Conservation (phyloP, 2,888 invertebrate genomes). For the Hypomecis atomaria region DNA sequence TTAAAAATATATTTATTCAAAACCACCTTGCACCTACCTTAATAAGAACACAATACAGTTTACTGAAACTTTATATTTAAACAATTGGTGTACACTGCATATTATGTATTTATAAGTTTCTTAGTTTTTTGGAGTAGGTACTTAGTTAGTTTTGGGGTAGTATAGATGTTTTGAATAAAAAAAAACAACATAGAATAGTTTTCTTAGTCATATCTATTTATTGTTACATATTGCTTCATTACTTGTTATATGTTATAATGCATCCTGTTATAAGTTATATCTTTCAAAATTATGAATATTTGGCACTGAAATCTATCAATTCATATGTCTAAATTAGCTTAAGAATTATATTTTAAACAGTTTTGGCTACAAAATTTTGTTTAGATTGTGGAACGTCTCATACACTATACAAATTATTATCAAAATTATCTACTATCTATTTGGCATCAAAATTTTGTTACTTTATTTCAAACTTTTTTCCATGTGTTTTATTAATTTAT, state of each 20-base stretch:
- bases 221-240: constrained; percentile 18
- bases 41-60: too few relatives aligned
- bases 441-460: constrained; percentile 31
- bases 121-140: too few relatives aligned
- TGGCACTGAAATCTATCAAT: background rate
- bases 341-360: background rate
- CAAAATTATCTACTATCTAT: constrained; percentile 22
- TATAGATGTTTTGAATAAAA: too few relatives aligned
- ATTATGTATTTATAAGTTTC: too few relatives aligned
- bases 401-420: background rate
- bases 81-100: too few relatives aligned
- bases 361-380: constrained; percentile 16
- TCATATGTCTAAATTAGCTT: constrained; percentile 1
- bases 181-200: too few relatives aligned
- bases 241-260: constrained; percentile 7
- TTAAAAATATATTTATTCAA: too few relatives aligned
- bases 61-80: too few relatives aligned
- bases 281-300: constrained; percentile 8
- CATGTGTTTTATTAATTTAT: constrained; percentile 19
- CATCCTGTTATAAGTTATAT: constrained; percentile 6
- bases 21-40: too few relatives aligned
- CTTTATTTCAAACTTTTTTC: background rate
- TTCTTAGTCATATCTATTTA: too few relatives aligned
- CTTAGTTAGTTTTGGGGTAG: too few relatives aligned
- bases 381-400: too few relatives aligned